These are phyloP conservation scores for Gymnorhina tibicen DNA, from an alignment of 2,113 vertebrate species.

Conservation along the genomic window DNA sequence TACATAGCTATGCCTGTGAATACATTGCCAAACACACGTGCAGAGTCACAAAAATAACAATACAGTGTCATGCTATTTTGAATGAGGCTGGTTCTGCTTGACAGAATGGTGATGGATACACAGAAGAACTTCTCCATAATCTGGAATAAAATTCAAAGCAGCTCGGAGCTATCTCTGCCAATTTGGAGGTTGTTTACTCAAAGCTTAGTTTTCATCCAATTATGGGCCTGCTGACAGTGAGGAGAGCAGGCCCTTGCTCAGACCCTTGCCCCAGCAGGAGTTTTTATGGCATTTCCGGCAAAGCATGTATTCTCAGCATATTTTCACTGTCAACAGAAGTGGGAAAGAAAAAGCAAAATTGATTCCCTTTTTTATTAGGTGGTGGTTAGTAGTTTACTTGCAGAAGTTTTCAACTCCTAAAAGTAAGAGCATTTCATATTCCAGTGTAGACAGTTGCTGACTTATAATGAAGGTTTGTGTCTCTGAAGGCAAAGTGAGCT, in stretches of 20 bases:
- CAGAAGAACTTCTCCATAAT: not conserved
- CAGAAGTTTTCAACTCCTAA: not conserved
- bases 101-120: not conserved
- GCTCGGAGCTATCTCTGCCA: not conserved
- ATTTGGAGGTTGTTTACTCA: not conserved
- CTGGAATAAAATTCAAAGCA: not conserved
- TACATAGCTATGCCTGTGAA: not conserved
- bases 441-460: not conserved
- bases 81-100: not conserved
- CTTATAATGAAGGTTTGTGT: not conserved
- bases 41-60: not conserved
- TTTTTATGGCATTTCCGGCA: not conserved
- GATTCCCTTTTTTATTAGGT: not conserved
- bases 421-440: not conserved
- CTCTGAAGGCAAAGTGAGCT: not conserved
- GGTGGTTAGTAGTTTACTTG: not conserved
- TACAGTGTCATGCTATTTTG: not conserved
- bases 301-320: not conserved
- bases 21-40: not conserved
- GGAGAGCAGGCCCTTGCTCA: not conserved
- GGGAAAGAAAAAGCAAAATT: not conserved
- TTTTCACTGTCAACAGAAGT: not conserved
- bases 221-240: not conserved
- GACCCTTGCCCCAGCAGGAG: not conserved
- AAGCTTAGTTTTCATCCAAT: not conserved